A percentile compares a stretch with the other conserved stretches of the same genome.
These are phyloP conservation scores for Megalops cyprinoides DNA, from an alignment of 2,797 vertebrate species.

Conservation along the genomic window DNA sequence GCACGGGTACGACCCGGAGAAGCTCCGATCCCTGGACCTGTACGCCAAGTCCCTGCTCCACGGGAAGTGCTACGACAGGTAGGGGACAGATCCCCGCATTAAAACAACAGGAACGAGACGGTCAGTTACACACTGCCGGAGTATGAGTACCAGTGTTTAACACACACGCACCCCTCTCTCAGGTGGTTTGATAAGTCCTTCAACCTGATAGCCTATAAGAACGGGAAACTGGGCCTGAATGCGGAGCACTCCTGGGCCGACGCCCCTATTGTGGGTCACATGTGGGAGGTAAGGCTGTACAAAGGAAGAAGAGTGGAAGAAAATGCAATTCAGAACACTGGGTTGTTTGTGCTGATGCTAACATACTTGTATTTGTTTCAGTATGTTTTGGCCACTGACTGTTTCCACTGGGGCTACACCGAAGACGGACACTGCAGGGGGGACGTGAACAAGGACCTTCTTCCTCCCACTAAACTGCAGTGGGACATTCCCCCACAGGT, in stretches of 20 bases:
- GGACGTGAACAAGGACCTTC: slow-evolving; percentile 71
- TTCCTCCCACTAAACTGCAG: slow-evolving; percentile 78
- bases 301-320: not conserved
- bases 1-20: slow-evolving; percentile 69
- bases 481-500: slow-evolving; percentile 87
- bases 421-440: slow-evolving; percentile 88
- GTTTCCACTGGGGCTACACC: slow-evolving; percentile 86
- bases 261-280: slow-evolving; percentile 87
- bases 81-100: not conserved
- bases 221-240: slow-evolving; percentile 88
- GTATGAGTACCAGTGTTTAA: not conserved
- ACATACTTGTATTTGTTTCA: slow-evolving; percentile 50
- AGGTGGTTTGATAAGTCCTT: slow-evolving; percentile 99
- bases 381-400: slow-evolving; percentile 84
- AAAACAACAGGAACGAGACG: not conserved
- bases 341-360: not conserved
- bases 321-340: not conserved
- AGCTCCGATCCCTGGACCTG: slow-evolving; percentile 74
- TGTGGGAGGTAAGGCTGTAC: slow-evolving; percentile 87
- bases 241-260: slow-evolving; percentile 93
- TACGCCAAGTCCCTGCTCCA: slow-evolving; percentile 93
- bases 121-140: not conserved
- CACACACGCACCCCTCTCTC: slow-evolving; percentile 21
- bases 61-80: slow-evolving; percentile 92
- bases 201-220: slow-evolving; percentile 84